Percentiles rank a stretch among this genome's conserved stretches.
These are phyloP conservation scores for Platynereis dumerilii DNA, from an alignment of 2,888 invertebrate genomes.

Conservation along the genomic window DNA sequence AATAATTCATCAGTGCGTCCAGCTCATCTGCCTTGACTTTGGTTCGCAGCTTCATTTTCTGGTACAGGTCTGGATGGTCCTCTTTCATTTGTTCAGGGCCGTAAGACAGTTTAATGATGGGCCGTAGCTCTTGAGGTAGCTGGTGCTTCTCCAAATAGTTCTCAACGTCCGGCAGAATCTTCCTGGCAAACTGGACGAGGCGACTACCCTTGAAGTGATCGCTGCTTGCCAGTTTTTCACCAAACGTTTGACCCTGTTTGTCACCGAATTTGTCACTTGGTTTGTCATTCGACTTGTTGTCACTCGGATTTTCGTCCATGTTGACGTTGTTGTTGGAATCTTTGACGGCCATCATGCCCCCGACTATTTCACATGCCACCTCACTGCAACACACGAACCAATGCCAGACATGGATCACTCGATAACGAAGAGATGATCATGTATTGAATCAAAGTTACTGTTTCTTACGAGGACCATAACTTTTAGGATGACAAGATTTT, in stretches of 20 bases:
- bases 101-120: slow-evolving; percentile 4
- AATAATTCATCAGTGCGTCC: slow-evolving; percentile 11
- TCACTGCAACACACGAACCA: no score
- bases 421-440: no score
- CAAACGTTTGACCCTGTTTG: no score
- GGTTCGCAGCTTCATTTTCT: background rate
- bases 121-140: background rate
- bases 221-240: no score
- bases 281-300: background rate
- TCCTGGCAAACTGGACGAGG: slow-evolving; percentile 7
- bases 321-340: no score
- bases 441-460: no score
- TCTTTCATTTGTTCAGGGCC: background rate
- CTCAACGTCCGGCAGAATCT: slow-evolving; percentile 3
- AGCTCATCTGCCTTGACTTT: background rate
- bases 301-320: no score
- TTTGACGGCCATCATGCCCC: background rate
- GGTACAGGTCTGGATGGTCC: background rate
- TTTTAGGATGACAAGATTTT: no score
- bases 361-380: background rate
- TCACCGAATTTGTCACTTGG: background rate
- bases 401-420: no score
- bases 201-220: no score
- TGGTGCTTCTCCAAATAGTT: background rate
- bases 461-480: no score